These are phyloP conservation scores for Falco berigora DNA, from an alignment of 2,797 vertebrate genomes.

Conservation along the genomic window DNA sequence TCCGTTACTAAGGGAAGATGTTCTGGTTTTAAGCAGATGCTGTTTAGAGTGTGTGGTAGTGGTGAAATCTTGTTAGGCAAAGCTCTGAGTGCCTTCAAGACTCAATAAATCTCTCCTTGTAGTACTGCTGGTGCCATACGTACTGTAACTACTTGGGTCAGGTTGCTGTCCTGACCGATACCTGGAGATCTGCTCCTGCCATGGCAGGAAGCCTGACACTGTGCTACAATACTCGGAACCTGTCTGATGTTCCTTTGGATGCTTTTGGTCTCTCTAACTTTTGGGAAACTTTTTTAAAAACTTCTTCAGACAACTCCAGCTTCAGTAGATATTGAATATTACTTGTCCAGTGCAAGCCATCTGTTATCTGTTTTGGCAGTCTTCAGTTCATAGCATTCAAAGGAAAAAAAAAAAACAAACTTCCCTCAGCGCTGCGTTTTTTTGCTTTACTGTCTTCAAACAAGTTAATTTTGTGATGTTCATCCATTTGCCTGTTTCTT, in stretches of 20 bases:
- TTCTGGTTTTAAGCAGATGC: background rate
- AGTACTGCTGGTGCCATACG: background rate
- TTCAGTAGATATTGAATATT: slow-evolving; percentile 16
- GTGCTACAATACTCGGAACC: background rate
- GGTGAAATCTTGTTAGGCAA: background rate
- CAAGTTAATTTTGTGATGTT: slow-evolving; percentile 37
- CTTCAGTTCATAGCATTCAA: slow-evolving; percentile 36
- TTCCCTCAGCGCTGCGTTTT: background rate
- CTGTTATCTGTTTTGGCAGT: slow-evolving; percentile 55
- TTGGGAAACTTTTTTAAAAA: slow-evolving; percentile 1
- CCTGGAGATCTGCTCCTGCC: background rate
- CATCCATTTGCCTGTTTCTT: slow-evolving; percentile 31
- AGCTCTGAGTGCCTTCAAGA: background rate
- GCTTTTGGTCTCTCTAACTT: background rate
- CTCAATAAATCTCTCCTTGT: background rate
- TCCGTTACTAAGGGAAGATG: background rate
- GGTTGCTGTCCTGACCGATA: background rate
- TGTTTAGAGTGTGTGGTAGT: background rate
- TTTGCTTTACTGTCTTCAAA: slow-evolving; percentile 48
- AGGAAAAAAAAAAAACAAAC: background rate
- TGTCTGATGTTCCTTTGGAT: background rate
- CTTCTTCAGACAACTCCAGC: background rate
- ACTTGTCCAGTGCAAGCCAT: background rate
- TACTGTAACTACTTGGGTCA: background rate
- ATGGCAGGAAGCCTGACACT: background rate